phyloP scores from a whole-genome alignment of 2,113 vertebrate species.

The human region GRCh38 chr13:26342001-26342500 shows the following conservation, averaged over 20 bases:
- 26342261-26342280: neutral
- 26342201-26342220: neutral
- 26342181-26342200: too few relatives aligned
- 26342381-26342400: rapidly evolving
- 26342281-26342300: neutral
- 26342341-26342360: neutral
- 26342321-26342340: neutral
- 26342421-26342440: neutral
- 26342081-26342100: too few relatives aligned
- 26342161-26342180: too few relatives aligned
- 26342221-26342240: neutral
- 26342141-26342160: too few relatives aligned
- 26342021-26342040: too few relatives aligned
- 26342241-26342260: neutral
- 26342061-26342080: too few relatives aligned
- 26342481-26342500: neutral
- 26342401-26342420: neutral
- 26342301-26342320: neutral
- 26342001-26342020: too few relatives aligned
- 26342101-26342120: too few relatives aligned
- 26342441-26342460: neutral
- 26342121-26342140: too few relatives aligned
- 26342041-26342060: too few relatives aligned
- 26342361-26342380: neutral
- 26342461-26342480: neutral